Evolutionary conservation across 2,797 vertebrate species (phyloP).

Genomic region (Coendou prehensilis): DNA sequence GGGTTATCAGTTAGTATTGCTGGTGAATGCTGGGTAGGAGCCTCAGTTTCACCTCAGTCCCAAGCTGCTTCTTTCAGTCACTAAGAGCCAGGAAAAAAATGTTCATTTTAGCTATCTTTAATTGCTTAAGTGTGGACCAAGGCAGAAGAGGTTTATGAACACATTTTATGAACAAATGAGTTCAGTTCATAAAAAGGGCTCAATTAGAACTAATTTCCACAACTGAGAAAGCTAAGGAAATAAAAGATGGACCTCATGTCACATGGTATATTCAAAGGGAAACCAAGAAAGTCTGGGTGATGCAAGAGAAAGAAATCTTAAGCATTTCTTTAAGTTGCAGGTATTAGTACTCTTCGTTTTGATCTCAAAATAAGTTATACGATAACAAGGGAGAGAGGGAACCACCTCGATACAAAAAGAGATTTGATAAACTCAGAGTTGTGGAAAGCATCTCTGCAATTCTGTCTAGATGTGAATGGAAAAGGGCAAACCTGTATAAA

Average conservation of each 20-base stretch:
- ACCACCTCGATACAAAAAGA: not conserved
- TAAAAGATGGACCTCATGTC: not conserved
- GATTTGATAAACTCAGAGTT: not conserved
- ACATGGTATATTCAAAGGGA: not conserved
- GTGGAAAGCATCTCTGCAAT: not conserved
- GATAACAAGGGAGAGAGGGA: not conserved
- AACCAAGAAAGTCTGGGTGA: not conserved
- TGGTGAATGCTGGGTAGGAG: not conserved
- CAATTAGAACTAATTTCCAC: conserved; percentile 52
- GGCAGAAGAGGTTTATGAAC: conserved; percentile 51
- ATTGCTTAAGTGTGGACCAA: conserved; percentile 45
- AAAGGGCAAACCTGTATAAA: not conserved
- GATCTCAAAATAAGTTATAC: not conserved
- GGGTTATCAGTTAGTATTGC: not conserved
- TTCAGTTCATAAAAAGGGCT: conserved; percentile 52
- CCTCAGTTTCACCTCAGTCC: conserved; percentile 9
- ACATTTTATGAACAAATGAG: conserved; percentile 65
- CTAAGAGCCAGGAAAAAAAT: not conserved
- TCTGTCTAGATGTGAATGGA: not conserved
- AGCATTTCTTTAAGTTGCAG: not conserved
- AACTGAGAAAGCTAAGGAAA: conserved; percentile 10
- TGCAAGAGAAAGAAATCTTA: not conserved
- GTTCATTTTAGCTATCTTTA: conserved; percentile 28
- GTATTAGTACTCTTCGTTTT: not conserved
- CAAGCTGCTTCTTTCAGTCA: not conserved